Evolutionary conservation across 1,140 invertebrate genomes (phyloP).

Genomic region (Aphaenogaster floridana): DNA sequence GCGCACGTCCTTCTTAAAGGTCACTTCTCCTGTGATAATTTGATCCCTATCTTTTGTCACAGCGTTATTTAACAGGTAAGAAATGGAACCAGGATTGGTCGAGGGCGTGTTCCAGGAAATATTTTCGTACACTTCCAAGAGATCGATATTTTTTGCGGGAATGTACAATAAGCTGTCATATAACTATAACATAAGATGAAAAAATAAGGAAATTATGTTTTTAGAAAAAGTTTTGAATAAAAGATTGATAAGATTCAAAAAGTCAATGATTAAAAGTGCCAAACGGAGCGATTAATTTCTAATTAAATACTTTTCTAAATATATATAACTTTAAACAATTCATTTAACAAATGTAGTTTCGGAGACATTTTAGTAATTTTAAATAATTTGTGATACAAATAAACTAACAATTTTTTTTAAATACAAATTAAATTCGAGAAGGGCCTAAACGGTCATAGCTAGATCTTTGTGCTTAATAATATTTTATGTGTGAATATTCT

Average conservation of each 20-base stretch:
- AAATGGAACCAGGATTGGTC: conserved; percentile 24
- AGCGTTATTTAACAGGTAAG: conserved; percentile 72
- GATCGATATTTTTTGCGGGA: conserved; percentile 16
- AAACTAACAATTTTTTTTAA: background rate
- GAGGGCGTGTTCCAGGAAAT: conserved; percentile 67
- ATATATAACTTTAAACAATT: background rate
- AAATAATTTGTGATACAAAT: background rate
- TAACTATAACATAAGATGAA: conserved; percentile 63
- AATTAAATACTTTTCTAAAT: background rate
- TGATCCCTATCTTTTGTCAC: conserved; percentile 76
- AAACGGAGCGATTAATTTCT: background rate
- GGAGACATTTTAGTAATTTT: background rate
- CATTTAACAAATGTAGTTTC: background rate
- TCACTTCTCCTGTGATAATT: conserved; percentile 63
- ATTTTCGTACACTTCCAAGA: conserved; percentile 64
- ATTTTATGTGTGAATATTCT: too few relatives aligned
- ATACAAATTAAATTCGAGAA: too few relatives aligned
- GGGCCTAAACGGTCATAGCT: too few relatives aligned
- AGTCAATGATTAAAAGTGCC: too few relatives aligned
- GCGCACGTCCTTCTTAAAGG: conserved; percentile 55
- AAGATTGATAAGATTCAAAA: background rate
- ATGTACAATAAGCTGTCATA: conserved; percentile 55
- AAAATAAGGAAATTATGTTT: background rate
- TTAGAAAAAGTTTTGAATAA: background rate
- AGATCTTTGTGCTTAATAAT: too few relatives aligned